These are phyloP conservation scores for Ceuthmochares aereus DNA, from an alignment of 2,113 vertebrate species.

Conservation along the genomic window DNA sequence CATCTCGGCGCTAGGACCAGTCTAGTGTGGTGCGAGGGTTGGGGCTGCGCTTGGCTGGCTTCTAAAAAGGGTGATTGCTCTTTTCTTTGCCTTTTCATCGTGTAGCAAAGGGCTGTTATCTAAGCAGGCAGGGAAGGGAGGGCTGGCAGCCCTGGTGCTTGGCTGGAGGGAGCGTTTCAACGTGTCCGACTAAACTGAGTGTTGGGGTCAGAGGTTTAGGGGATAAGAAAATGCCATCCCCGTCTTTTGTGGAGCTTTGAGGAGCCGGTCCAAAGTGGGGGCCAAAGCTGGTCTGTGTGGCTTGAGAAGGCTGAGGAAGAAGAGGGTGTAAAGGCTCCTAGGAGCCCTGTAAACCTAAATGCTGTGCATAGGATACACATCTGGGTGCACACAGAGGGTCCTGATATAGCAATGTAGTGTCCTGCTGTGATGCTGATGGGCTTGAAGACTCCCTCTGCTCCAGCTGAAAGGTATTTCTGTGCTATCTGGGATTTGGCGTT, in stretches of 20 bases:
- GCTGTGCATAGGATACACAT: neutral
- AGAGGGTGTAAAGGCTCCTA: neutral
- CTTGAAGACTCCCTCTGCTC: neutral
- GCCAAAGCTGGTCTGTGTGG: neutral
- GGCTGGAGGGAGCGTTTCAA: neutral
- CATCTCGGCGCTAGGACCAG: accelerated
- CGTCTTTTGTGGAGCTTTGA: accelerated
- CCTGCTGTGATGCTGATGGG: accelerated
- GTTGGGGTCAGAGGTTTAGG: neutral
- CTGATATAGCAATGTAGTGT: neutral
- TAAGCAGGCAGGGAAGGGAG: neutral
- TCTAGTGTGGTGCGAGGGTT: neutral
- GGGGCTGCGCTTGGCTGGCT: neutral
- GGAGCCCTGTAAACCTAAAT: neutral
- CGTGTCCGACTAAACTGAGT: accelerated
- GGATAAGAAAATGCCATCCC: accelerated
- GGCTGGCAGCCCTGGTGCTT: neutral
- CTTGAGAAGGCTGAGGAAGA: neutral
- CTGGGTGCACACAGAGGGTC: neutral
- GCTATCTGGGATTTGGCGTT: accelerated
- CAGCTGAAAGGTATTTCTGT: neutral
- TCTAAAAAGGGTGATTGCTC: conserved; percentile 1
- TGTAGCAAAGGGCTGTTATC: neutral
- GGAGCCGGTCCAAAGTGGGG: neutral
- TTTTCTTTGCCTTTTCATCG: neutral